These are phyloP conservation scores for Stenotaenia linearis DNA, from an alignment of 2,888 invertebrate species.

Conservation along the genomic window DNA sequence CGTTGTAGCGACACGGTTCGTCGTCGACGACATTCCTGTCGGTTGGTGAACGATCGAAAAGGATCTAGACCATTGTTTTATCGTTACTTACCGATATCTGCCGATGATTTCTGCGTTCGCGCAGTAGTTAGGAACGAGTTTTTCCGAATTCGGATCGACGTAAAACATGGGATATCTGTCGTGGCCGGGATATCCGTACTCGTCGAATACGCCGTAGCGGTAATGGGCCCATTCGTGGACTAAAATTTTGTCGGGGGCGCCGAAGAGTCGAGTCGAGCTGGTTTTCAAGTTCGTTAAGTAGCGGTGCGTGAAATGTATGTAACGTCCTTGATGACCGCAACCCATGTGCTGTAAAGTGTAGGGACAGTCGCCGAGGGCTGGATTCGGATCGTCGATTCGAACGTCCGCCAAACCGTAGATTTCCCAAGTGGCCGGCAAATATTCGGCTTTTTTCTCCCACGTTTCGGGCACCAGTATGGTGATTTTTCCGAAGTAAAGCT, in stretches of 20 bases:
- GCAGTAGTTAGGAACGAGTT: constrained; percentile 31
- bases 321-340: constrained; percentile 41
- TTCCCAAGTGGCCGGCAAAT: neutral
- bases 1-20: neutral
- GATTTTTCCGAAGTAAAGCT: constrained; percentile 41
- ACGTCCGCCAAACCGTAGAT: neutral
- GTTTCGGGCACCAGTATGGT: constrained; percentile 42
- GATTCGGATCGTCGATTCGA: constrained; percentile 41
- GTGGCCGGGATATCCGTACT: constrained; percentile 40
- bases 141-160: constrained; percentile 35
- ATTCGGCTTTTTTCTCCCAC: constrained; percentile 40
- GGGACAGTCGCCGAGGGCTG: constrained; percentile 39
- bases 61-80: too few species aligned
- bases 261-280: neutral
- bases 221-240: constrained; percentile 42
- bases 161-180: constrained; percentile 37
- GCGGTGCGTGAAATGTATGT: constrained; percentile 40
- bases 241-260: constrained; percentile 35
- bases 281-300: neutral
- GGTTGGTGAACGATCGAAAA: neutral
- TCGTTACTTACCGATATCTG: constrained; percentile 24
- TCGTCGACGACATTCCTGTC: neutral
- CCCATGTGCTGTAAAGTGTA: constrained; percentile 41
- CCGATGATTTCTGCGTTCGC: neutral
- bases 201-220: constrained; percentile 42